Base-by-base conservation (phyloP, 2,113 vertebrate species). In the Nyctereutes procyonoides region DNA sequence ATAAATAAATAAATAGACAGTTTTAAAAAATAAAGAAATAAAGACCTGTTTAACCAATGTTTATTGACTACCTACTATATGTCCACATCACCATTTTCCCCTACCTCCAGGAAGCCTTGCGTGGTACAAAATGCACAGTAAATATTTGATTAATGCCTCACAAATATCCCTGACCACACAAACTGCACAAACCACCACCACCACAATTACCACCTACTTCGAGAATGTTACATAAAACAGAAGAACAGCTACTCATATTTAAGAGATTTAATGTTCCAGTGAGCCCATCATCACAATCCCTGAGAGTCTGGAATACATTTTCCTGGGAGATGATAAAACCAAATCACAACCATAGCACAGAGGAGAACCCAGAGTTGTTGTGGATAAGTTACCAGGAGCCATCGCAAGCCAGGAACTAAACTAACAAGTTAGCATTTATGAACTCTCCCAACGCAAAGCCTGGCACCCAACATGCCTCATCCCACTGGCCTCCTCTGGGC, bases 181-280 rank as follows among this genome's bases (percentile, higher is more conserved):
- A 86, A 71, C 0, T 11, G 16, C 30, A 67, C 32, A 73, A 48
- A 51, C 28, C 35, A 63, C 53, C 38, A 9, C 19, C 1, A 14
- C 35, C 4, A 0, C 88, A 22, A 10, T n/a, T 62, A 63, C 93
- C 80, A 94, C 84, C 81, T 82, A 93, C 92, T 93, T 74, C 24
- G 71, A 95, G 73, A 67, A 60, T 0, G 43, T 51, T 53, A 24
- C 1, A n/a, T 8, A 11, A 62, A 88, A 81, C 86, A 95, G 73
- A 1, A 48, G 90, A 12, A 30, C 4, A 38, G 32, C 56, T 11
- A 56, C 69, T 93, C 87, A 62, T 88, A 94, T 92, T 87, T 55
- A 96, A 87, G 80, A 90, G 48, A 96, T 67, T 93, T 90, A 90
- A 81, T 92, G 76, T 96, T 93, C 96, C 84, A 20, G 0, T 3